Conservation (phyloP, 2,113 vertebrate genomes). For the Nesoenas mayeri region DNA sequence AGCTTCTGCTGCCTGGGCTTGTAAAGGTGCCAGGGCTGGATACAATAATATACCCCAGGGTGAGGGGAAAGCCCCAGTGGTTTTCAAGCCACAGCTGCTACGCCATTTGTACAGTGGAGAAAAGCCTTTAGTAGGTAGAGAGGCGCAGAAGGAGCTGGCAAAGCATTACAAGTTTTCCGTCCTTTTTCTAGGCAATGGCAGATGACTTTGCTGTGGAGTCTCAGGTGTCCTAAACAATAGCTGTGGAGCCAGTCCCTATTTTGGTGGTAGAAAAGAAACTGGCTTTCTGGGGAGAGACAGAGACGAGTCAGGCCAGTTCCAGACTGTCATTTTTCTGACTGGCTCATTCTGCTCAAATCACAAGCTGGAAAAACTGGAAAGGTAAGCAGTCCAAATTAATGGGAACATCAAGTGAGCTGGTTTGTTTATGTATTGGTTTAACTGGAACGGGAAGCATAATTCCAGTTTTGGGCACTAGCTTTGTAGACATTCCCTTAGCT, state of each 20-base stretch:
- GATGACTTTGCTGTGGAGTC: slow-evolving; percentile 21
- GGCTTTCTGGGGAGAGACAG: slow-evolving; percentile 17
- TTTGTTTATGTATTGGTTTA: slow-evolving; percentile 42
- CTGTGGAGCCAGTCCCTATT: neutral
- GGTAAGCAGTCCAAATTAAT: slow-evolving; percentile 65
- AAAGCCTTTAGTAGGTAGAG: neutral
- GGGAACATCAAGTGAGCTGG: slow-evolving; percentile 42
- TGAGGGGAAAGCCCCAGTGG: neutral
- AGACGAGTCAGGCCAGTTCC: slow-evolving; percentile 52
- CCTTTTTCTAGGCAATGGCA: neutral
- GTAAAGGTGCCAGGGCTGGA: neutral
- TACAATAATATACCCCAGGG: neutral
- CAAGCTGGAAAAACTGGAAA: slow-evolving; percentile 71
- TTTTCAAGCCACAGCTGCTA: slow-evolving; percentile 6
- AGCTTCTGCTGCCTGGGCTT: neutral
- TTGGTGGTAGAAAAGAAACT: slow-evolving; percentile 8
- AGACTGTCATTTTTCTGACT: slow-evolving; percentile 47
- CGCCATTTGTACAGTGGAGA: neutral
- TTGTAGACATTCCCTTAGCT: neutral
- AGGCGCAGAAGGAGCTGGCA: neutral
- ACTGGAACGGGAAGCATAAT: slow-evolving; percentile 18
- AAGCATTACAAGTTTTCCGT: neutral
- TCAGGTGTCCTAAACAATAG: slow-evolving; percentile 51
- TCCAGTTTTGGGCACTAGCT: neutral
- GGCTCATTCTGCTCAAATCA: slow-evolving; percentile 46